Evolutionary conservation across 1,140 invertebrate genomes (phyloP).

Genomic region (Paramacrobiotus metropolitanus): DNA sequence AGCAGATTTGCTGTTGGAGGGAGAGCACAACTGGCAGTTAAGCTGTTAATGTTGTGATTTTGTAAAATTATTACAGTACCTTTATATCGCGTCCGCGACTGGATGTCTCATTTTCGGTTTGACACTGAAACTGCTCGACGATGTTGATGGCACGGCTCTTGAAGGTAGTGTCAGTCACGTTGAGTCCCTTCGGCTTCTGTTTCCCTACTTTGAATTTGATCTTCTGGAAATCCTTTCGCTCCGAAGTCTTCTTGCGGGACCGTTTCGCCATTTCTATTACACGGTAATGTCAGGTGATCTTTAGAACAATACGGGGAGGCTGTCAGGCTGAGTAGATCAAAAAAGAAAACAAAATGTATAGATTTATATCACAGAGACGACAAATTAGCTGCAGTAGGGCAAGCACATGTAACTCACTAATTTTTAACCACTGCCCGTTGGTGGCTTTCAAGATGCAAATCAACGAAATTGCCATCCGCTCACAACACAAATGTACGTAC

Average conservation of each 20-base stretch:
- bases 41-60: background rate
- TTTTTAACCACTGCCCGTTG: too few relatives aligned
- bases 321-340: too few relatives aligned
- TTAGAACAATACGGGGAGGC: too few relatives aligned
- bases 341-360: too few relatives aligned
- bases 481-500: too few relatives aligned
- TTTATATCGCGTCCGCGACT: background rate
- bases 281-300: too few relatives aligned
- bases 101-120: background rate
- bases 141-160: conserved; percentile 65
- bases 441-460: too few relatives aligned
- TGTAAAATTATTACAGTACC: background rate
- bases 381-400: too few relatives aligned
- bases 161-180: conserved; percentile 60
- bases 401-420: too few relatives aligned
- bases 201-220: conserved; percentile 30
- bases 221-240: conserved; percentile 22
- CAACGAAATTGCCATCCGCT: too few relatives aligned
- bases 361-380: too few relatives aligned
- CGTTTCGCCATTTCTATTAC: conserved; percentile 14
- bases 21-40: background rate
- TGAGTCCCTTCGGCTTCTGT: conserved; percentile 36
- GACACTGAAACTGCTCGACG: conserved; percentile 39
- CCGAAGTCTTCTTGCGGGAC: conserved; percentile 14
- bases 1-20: background rate